A percentile compares a stretch with the other conserved stretches of the same genome.
Evolutionary conservation across 1,140 invertebrate genomes (phyloP).

Genomic region (Lysiphlebus fabarum): DNA sequence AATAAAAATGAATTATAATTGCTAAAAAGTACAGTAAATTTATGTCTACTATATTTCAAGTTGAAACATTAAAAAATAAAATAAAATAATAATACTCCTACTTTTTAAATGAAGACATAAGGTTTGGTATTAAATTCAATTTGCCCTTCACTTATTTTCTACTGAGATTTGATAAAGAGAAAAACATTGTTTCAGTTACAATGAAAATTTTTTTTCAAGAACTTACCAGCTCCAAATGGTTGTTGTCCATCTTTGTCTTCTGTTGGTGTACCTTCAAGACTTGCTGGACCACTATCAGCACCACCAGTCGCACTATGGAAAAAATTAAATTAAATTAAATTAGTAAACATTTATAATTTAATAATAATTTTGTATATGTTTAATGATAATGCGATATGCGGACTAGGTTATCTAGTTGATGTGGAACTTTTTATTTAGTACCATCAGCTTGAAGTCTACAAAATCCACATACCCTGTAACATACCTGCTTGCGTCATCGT

Average conservation of each 20-base stretch:
- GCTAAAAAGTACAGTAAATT: too few species aligned
- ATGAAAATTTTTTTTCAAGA: background rate
- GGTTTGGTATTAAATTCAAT: too few species aligned
- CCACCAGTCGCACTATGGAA: constrained; percentile 79
- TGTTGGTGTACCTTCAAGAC: constrained; percentile 69
- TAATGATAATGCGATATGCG: constrained; percentile 17
- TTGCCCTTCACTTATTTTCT: too few species aligned
- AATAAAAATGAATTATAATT: too few species aligned
- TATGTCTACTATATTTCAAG: too few species aligned
- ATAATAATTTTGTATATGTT: too few species aligned
- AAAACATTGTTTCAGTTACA: background rate
- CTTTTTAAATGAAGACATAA: background rate
- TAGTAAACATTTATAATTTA: too few species aligned
- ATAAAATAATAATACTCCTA: too few species aligned
- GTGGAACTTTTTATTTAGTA: constrained; percentile 11
- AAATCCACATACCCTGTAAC: constrained; percentile 42
- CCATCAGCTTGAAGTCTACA: constrained; percentile 31
- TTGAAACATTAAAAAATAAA: background rate
- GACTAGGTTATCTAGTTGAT: constrained; percentile 14
- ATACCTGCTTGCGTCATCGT: constrained; percentile 71
- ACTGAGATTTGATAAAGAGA: too few species aligned
- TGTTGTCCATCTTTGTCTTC: constrained; percentile 73
- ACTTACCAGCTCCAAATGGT: constrained; percentile 72
- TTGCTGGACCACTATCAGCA: constrained; percentile 76
- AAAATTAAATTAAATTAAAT: constrained; percentile 19